Evolutionary conservation across 2,888 invertebrate species (phyloP), one percentile per base, ranked within the genome.

Genomic region (Amiota minor): DNA sequence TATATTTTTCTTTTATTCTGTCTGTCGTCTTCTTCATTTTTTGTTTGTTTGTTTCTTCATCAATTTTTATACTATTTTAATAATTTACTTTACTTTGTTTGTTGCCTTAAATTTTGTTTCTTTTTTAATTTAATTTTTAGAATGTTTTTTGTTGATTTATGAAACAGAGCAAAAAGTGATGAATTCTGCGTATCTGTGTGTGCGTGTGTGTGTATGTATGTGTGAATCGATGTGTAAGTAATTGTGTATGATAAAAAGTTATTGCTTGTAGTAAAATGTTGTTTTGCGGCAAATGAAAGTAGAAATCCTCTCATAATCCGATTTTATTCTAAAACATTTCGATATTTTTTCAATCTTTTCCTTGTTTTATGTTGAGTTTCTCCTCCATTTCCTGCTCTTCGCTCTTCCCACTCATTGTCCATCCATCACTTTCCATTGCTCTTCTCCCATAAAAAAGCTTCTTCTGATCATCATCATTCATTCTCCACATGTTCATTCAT

Each of bases 1-100:
- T 86, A 82, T 83, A 85, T 86, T 79, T 80, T 83, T 83, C 80
- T 79, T 82, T 82, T 77, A 76, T 80, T 78, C 80, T 77, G 82
- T 80, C 80, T 80, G 76, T 81, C 82, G 82, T 83, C 82, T 81
- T 79, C 81, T 85, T 85, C 82, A 76, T 77, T 83, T 80, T 81
- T 67, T 46, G 53, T 74, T 61, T 67, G 73, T n/a, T n/a, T 23
- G 23, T 23, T 23, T 23, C 3, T 23, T 23, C 23, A 23, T 23
- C 23, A 23, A 23, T 23, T 23, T 23, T 35, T 35, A 35, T 35
- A 35, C 35, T 73, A 23, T 14, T 62, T 62, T 68, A 46, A 62
- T 70, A 56, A 74, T 69, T 65, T 55, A 70, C 70, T 73, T 53
- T 70, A 72, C 53, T 72, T 70, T 46, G 20, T 72, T 71, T 72